Base-by-base conservation (phyloP, 1,140 invertebrate genomes). In the Akabosia matsudoensis region DNA sequence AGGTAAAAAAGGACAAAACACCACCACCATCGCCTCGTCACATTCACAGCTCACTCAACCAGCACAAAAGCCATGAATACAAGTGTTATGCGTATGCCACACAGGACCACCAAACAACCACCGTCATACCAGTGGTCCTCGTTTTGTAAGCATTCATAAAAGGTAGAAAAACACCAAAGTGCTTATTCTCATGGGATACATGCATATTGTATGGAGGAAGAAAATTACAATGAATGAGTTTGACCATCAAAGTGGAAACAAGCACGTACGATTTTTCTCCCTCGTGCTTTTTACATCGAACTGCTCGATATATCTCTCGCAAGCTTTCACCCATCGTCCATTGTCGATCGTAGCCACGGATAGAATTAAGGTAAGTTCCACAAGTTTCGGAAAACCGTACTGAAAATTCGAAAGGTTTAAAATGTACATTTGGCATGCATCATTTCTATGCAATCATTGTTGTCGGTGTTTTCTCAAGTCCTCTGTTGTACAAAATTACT, bases 41-140 rank as follows among this genome's bases (percentile, higher is more conserved):
- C 54, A 56, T 56, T 56, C 54, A 56, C 54, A 56, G 54, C n/a
- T 56, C 54, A 56, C 7, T 56, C 54, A 56, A 10, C 54, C 54
- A 56, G 54, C 54, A 56, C 54, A 56, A 56, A 56, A 56, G 54
- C 54, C 22, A 56, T 56, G 54, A 56, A 56, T 56, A 56, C 54
- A 56, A 56, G 54, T 56, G 54, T 56, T 56, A 56, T 56, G 24
- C 3, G 54, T 22, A 24, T 16, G n/a, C 54, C 54, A 22, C 54
- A 56, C 54, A 4, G 18, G 18, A 45, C 37, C 37, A 45, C 7
- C 37, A 7, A 45, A 45, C 37, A 7, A 45, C 37, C 54, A 56
- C 54, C 54, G 24, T 22, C 54, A 24, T 22, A 56, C 18, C 37
- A 18, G 37, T 45, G 18, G 37, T n/a, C n/a, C n/a, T n/a, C n/a